Percentiles rank a stretch among this genome's conserved stretches.
Evolutionary conservation across 2,888 invertebrate species (phyloP).

Genomic region (Bursaphelenchus okinawaensis): DNA sequence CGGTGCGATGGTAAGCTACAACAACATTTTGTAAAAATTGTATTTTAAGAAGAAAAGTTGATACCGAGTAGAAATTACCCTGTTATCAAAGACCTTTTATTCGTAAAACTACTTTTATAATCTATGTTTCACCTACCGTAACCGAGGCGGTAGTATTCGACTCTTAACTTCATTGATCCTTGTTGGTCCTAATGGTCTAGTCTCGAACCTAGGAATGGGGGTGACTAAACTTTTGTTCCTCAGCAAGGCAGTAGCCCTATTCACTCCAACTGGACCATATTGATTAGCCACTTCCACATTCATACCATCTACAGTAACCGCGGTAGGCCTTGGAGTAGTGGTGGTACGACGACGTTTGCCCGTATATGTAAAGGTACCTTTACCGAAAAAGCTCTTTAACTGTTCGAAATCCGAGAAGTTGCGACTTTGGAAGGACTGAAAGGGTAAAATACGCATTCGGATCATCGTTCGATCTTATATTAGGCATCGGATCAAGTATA

Average conservation of each 20-base stretch:
- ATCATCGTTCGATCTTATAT: too few relatives aligned
- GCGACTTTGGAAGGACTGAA: constrained; percentile 36
- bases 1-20: not conserved
- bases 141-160: not conserved
- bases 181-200: constrained; percentile 34
- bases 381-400: constrained; percentile 34
- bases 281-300: constrained; percentile 35
- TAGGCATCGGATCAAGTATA: too few relatives aligned
- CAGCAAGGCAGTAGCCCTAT: constrained; percentile 31
- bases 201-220: constrained; percentile 14
- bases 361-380: not conserved
- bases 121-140: not conserved
- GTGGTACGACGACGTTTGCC: constrained; percentile 6
- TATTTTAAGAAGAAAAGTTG: too few relatives aligned
- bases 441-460: too few relatives aligned
- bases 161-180: constrained; percentile 1
- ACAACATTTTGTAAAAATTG: too few relatives aligned
- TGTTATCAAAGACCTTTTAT: too few relatives aligned
- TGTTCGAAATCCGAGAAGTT: constrained; percentile 37
- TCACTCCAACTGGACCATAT: constrained; percentile 53
- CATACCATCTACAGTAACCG: constrained; percentile 11
- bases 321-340: constrained; percentile 10
- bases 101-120: too few relatives aligned
- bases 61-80: too few relatives aligned
- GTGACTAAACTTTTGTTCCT: constrained; percentile 25